Conservation (phyloP, 2,113 vertebrate species). For the Rhea americana region DNA sequence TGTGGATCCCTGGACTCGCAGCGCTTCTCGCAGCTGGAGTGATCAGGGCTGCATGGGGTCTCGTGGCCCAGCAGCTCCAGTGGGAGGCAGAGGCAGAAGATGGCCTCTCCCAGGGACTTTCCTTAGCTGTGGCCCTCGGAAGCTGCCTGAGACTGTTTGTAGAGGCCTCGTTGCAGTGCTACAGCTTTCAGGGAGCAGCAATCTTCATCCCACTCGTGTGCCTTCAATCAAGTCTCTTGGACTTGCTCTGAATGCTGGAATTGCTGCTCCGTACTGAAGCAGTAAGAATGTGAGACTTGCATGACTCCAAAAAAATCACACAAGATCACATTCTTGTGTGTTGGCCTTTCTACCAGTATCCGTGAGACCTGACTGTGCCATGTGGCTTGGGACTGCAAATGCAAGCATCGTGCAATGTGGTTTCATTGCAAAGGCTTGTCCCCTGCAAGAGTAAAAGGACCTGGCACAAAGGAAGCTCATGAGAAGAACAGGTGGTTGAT, state of each 20-base stretch:
- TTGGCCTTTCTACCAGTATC: neutral
- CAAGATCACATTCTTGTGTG: neutral
- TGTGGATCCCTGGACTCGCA: neutral
- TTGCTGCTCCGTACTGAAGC: neutral
- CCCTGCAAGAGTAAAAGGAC: neutral
- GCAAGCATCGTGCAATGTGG: neutral
- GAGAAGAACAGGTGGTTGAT: neutral
- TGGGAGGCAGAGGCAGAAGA: neutral
- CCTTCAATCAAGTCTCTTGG: too few species aligned
- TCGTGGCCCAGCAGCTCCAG: neutral
- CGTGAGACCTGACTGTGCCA: neutral
- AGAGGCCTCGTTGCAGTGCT: too few species aligned
- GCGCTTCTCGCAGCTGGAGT: neutral
- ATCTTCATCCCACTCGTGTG: too few species aligned
- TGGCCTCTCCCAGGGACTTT: neutral
- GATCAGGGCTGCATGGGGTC: neutral
- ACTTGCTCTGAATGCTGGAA: neutral
- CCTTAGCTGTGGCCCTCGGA: too few species aligned
- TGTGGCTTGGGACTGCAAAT: neutral
- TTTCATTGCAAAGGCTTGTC: neutral
- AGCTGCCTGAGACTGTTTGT: too few species aligned
- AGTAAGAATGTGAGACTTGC: neutral
- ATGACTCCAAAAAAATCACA: neutral
- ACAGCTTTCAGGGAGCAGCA: too few species aligned
- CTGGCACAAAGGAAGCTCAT: neutral